Evolutionary conservation across 1,140 invertebrate species (phyloP), one percentile per base, ranked within the genome.

Genomic region (Drosophila erecta): DNA sequence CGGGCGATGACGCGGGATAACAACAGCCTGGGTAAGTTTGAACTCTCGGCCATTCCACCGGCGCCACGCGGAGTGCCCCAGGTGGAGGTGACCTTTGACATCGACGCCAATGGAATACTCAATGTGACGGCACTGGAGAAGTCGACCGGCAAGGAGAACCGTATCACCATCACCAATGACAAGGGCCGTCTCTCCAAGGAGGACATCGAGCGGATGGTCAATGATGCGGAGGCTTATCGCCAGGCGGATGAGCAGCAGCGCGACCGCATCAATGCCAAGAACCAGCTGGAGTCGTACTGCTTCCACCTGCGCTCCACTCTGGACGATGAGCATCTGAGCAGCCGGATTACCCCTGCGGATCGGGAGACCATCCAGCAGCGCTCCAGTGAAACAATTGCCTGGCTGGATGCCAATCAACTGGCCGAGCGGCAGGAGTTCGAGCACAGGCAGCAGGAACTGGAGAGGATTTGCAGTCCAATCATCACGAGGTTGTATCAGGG

Each of bases 111-210:
- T 90, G 96, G 97, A 90, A 97, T 97, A 78, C 92, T 97, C 35
- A 97, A 97, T 83, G 97, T 98, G 1, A 96, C 96, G 1, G 97
- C 97, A 3, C 93, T 96, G 7, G 97, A 98, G 92, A 98, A 96
- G 93, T 98, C 95, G 0, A 99, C 98, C 49, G 98, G 98, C 79
- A 98, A 98, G 92, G 97, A 98, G 87, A 99, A 99, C 92, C 98
- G 98, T 92, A 99, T 99, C 92, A 98, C 97, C 14, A 99, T 99
- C 79, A 99, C 97, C 81, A 99, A 99, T 87, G 98, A 99, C 93
- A 99, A 99, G 93, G 98, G 98, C 51, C 96, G 98, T 69, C 94
- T 99, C 1, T 96, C 95, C 90, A 99, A 99, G 93, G 98, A 98
- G 89, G 98, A 99, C 70, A 99, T 99, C 81, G 98, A 99, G 90